These are phyloP conservation scores for Cygnus buccinator DNA, from an alignment of 2,113 vertebrate genomes.

Conservation along the genomic window DNA sequence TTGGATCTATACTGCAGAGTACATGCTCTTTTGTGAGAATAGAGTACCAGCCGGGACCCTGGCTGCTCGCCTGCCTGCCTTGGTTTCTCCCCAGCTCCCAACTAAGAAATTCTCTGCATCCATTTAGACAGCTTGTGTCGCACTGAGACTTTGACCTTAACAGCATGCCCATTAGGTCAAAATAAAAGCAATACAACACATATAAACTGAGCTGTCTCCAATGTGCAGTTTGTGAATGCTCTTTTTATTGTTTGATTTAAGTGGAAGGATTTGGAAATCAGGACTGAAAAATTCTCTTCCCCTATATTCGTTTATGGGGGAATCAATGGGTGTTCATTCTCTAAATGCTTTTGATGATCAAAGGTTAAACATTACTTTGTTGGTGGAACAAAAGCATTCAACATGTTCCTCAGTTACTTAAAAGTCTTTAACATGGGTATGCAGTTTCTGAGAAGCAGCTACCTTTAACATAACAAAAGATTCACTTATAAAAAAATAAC, in stretches of 20 bases:
- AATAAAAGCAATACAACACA: slow-evolving; percentile 5
- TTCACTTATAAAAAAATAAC: not conserved
- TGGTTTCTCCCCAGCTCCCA: not conserved
- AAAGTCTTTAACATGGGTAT: not conserved
- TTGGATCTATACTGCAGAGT: rapidly evolving
- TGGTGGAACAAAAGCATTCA: not conserved
- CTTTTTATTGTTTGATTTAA: slow-evolving; percentile 13
- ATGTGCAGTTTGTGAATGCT: not conserved
- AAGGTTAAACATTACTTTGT: not conserved
- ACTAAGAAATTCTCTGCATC: not conserved
- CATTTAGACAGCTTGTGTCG: not conserved
- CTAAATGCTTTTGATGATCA: slow-evolving; percentile 15
- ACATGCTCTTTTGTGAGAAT: not conserved
- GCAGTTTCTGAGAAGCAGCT: not conserved
- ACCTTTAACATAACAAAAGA: not conserved
- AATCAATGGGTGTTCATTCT: not conserved
- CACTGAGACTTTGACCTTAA: not conserved
- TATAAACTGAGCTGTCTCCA: not conserved
- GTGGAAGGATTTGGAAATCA: not conserved
- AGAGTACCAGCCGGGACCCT: not conserved
- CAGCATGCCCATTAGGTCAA: not conserved
- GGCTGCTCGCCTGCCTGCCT: not conserved
- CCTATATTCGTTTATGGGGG: not conserved
- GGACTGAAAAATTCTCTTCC: not conserved
- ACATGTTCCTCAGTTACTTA: not conserved